phyloP scores from a whole-genome alignment of 2,888 invertebrate genomes.

The Hydroisotoma schaefferi region DNA sequence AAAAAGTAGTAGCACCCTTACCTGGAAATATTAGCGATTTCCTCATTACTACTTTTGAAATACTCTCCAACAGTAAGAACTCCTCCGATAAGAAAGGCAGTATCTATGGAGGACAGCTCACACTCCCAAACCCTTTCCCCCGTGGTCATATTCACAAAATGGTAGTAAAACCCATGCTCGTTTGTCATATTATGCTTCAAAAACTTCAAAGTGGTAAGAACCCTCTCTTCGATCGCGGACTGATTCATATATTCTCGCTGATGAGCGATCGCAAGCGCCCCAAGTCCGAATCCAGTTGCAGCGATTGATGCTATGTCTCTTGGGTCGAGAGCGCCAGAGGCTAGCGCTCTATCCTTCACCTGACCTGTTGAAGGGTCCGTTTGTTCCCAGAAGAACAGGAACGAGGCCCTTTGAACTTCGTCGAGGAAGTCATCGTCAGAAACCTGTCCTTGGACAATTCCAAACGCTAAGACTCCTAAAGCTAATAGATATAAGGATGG shows the following conservation, averaged over 20 bases:
- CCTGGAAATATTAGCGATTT: constrained; percentile 32
- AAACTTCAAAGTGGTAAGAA: constrained; percentile 34
- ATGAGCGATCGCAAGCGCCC: constrained; percentile 39
- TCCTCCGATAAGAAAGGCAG: constrained; percentile 41
- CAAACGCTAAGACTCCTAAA: too few species aligned
- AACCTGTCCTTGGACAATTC: constrained; percentile 1
- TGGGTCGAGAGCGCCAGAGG: constrained; percentile 34
- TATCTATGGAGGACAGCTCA: constrained; percentile 44
- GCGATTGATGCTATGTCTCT: constrained; percentile 37
- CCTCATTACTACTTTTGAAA: constrained; percentile 30
- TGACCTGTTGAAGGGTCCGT: constrained; percentile 39
- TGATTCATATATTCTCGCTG: constrained; percentile 29
- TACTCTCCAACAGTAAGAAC: constrained; percentile 44
- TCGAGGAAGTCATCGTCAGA: constrained; percentile 40
- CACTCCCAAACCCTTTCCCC: constrained; percentile 43
- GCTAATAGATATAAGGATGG: too few species aligned
- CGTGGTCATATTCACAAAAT: constrained; percentile 41
- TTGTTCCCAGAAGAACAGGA: constrained; percentile 46
- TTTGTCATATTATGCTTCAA: constrained; percentile 33
- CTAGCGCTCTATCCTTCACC: constrained; percentile 41
- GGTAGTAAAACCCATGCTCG: constrained; percentile 45
- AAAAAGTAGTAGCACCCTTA: too few species aligned
- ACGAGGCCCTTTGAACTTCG: constrained; percentile 35
- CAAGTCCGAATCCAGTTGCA: constrained; percentile 43
- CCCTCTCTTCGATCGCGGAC: constrained; percentile 28